Evolutionary conservation across 2,113 vertebrate species (phyloP), one percentile per base, ranked within the genome.

Genomic region (Campylomormyrus numenius): DNA sequence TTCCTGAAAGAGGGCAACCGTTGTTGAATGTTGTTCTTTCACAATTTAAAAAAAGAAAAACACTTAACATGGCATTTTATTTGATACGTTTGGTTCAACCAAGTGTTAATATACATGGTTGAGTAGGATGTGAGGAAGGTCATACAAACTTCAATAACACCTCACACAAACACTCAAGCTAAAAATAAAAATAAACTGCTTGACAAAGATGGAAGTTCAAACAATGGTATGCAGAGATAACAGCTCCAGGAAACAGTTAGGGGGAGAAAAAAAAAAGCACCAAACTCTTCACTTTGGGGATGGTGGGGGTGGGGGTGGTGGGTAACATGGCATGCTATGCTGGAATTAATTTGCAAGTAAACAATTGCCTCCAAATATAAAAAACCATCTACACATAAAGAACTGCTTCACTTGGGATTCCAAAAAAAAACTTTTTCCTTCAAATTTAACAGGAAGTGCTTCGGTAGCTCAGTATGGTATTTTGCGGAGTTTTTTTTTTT

Each of bases 21-120:
- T 96, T 96, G 96, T 95, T 97, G 96, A 97, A 92, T 96, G 95
- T 96, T 96, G 96, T 94, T 97, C 95, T 97, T 96, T 94, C 91
- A 92, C 94, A 96, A 96, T 96, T 91, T 17, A 39, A 94, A 94
- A 96, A 39, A 94, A 94, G 96, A 24, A 0, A 66, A 53, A 88
- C 48, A 89, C 90, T 92, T 92, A 96, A 96, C 94, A 95, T 94
- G 94, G 93, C 95, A 93, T 95, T 91, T 91, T 92, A 95, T 91
- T 91, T 92, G 96, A 97, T 96, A 96, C 92, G 95, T 95, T 94
- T 97, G 96, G 96, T 93, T 96, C 97, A 95, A 95, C 95, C 92
- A 94, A 97, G 96, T 95, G 91, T 93, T 94, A 90, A 96, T 93
- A 92, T 88, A 95, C 94, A 93, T 39, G 91, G 89, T 93, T 94